Evolutionary conservation across 2,113 vertebrate species (phyloP).

Genomic region (Ptyas mucosa): DNA sequence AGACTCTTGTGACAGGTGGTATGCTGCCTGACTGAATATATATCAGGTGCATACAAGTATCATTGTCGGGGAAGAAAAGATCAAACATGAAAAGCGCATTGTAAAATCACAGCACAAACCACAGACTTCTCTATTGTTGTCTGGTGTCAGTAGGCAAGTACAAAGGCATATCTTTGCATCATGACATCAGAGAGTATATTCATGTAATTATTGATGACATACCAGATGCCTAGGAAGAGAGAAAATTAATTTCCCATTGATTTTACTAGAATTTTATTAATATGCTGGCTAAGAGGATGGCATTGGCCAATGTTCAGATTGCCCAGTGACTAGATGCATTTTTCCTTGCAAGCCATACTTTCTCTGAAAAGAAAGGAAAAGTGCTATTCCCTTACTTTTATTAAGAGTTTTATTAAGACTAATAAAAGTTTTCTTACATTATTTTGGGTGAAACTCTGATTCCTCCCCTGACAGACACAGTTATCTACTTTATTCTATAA

Average conservation of each 20-base stretch:
- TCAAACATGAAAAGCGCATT: not conserved
- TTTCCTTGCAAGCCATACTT: not conserved
- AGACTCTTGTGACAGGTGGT: not conserved
- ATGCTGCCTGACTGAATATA: not conserved
- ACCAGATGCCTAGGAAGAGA: not conserved
- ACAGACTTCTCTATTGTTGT: not conserved
- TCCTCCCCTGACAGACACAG: conserved; percentile 1
- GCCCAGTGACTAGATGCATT: not conserved
- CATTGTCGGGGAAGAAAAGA: not conserved
- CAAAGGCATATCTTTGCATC: not conserved
- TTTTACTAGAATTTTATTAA: not conserved
- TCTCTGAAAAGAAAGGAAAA: not conserved
- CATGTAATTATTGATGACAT: not conserved
- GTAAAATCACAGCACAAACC: not conserved
- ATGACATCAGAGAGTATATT: not conserved
- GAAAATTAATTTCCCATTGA: not conserved
- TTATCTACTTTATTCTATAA: conserved; percentile 34
- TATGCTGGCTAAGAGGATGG: not conserved
- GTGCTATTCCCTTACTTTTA: not conserved
- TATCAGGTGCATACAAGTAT: not conserved
- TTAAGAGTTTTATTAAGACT: no score
- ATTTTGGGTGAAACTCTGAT: not conserved
- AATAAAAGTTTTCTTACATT: not conserved
- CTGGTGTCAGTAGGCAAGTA: not conserved
- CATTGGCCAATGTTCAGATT: not conserved